Base-by-base conservation (phyloP, 1,140 invertebrate genomes). In the Platyscapa corneri region DNA sequence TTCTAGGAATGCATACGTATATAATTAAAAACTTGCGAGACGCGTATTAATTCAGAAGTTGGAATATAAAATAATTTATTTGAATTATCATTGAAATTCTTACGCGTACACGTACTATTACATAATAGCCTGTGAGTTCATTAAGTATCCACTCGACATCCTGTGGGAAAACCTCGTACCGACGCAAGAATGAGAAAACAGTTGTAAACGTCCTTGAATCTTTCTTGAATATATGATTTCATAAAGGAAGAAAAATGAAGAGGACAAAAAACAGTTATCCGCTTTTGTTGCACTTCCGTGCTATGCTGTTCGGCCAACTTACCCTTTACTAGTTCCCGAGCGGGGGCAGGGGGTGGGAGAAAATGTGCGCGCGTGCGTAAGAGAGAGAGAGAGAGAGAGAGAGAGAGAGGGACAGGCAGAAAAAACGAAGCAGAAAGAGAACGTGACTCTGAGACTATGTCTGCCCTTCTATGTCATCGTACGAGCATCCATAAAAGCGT, bases 401-500 rank as follows among this genome's bases (percentile, higher is more conserved):
- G 49, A 12, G 49, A 53, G 49, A 16, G 49, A 53, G 49, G 18
- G 18, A 53, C 8, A 53, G 49, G 1, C 5, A 32, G 64, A 32
- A 67, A 12, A 32, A 10, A 32, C 18, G 14, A 2, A n/a, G n/a
- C n/a, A n/a, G n/a, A n/a, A n/a, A n/a, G n/a, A n/a, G n/a, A n/a
- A n/a, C n/a, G n/a, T n/a, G n/a, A n/a, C n/a, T n/a, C n/a, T n/a
- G n/a, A n/a, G n/a, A n/a, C n/a, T n/a, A n/a, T n/a, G 30, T 67
- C n/a, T 67, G 64, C 64, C 30, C 64, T 67, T 67, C n/a, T 67
- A 67, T 67, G 64, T 67, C 64, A 67, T 67, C n/a, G 12, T 32
- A 67, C n/a, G 64, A 67, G 30, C 64, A 67, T 67, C 64, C 64
- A 67, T 67, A 67, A 67, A 67, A 67, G 30, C n/a, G n/a, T 16